A percentile compares a stretch with the other conserved stretches of the same genome.
Evolutionary conservation across 2,113 vertebrate species (phyloP).

Genomic region (Hippocampus guttulatus): DNA sequence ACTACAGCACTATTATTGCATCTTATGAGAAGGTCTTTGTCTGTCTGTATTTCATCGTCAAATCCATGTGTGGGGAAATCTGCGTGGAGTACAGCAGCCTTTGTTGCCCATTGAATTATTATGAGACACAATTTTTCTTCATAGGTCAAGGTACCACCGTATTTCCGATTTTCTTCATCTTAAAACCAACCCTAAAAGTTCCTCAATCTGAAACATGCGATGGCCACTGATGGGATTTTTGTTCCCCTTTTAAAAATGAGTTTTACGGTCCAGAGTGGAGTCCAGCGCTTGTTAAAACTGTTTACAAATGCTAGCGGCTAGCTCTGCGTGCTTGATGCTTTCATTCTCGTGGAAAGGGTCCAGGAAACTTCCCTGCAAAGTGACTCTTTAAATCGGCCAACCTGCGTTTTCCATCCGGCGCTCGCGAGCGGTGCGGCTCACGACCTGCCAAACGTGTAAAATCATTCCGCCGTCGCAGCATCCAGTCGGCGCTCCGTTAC

Average conservation of each 20-base stretch:
- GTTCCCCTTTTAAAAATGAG: not conserved
- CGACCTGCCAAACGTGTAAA: not conserved
- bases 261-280: not conserved
- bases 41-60: too few species aligned
- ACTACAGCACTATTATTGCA: too few species aligned
- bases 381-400: constrained; percentile 1
- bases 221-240: not conserved
- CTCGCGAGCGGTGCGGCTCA: not conserved
- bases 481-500: constrained; percentile 6
- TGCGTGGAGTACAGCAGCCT: too few species aligned
- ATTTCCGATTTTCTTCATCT: not conserved
- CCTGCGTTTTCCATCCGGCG: constrained; percentile 29
- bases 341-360: constrained; percentile 32
- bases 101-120: too few species aligned
- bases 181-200: not conserved
- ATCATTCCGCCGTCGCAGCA: constrained; percentile 17
- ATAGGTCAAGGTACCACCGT: not conserved
- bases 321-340: not conserved
- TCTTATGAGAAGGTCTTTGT: too few species aligned
- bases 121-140: too few species aligned
- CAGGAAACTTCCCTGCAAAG: constrained; percentile 43
- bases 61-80: too few species aligned
- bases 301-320: not conserved
- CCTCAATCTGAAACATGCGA: not conserved
- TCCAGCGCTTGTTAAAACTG: not conserved